Evolutionary conservation across 2,113 vertebrate genomes (phyloP), one percentile per base, ranked within the genome.

Genomic region (Xenus cinereus): DNA sequence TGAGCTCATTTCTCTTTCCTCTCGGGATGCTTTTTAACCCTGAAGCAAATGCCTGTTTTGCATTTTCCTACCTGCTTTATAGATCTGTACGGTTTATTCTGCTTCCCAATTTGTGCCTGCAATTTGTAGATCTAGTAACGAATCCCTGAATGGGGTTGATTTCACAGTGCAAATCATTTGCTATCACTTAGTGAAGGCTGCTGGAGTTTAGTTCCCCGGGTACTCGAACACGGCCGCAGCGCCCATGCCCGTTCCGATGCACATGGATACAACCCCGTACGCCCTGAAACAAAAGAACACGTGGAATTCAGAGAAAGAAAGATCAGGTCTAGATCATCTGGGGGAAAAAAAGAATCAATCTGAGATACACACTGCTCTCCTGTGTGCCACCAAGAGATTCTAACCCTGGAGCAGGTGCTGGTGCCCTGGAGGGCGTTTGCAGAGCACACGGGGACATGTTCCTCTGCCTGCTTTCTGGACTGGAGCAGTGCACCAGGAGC

Each of bases 201-300:
- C 26, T 27, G 56, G 46, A 19, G 4, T 20, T 98, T 51, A 98
- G 39, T 98, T 94, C 35, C 98, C 99, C 0, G 99, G 99, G 91
- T 98, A 99, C 20, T 99, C 99, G 3, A 99, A 99, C 6, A 99
- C 99, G 0, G 99, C 99, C 0, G 99, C 99, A 0, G 99, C 99
- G 5, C 99, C 99, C 99, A 99, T 99, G 41, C 99, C 99, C 0
- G 99, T 99, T 4, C 99, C 99, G 0, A 99, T 99, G 97, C 99
- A 99, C 99, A 99, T 99, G n/a, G 99, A 99, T n/a, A 99, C 99
- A 3, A 99, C 98, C 0, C 99, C 99, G 0, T 98, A 98, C 0
- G 97, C 98, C 93, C 99, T 99, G 97, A 10, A 97, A 97, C 2
- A 17, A 26, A 69, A 96, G 9, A 53, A 30, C 24, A 27, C 0